These are phyloP conservation scores for Sylvia borin DNA, from an alignment of 2,797 vertebrate species.

Conservation along the genomic window DNA sequence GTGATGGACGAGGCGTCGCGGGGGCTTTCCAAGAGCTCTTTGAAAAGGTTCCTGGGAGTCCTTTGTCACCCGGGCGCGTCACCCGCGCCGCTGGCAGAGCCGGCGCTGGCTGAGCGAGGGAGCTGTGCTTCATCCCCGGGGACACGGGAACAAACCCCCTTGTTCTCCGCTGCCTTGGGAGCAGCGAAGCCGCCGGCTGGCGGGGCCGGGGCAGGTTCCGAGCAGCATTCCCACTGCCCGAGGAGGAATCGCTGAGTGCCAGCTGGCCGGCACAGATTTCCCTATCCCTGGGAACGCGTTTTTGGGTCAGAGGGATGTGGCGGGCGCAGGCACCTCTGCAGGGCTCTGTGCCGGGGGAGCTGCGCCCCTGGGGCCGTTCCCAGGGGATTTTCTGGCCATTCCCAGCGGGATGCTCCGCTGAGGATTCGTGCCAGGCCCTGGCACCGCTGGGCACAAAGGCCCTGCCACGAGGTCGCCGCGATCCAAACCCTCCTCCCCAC, in stretches of 20 bases:
- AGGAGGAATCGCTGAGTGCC: background rate
- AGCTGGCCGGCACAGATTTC: background rate
- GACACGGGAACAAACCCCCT: background rate
- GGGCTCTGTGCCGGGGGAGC: background rate
- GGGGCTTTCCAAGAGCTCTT: background rate
- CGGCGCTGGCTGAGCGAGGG: background rate
- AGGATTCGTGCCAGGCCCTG: background rate
- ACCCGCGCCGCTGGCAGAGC: background rate
- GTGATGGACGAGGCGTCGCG: background rate
- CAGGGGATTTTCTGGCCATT: accelerated
- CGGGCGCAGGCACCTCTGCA: background rate
- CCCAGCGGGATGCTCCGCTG: accelerated
- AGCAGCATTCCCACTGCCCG: background rate
- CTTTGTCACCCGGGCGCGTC: background rate
- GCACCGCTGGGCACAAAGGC: background rate
- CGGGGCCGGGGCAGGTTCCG: background rate
- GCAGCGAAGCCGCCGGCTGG: background rate
- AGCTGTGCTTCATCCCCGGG: background rate
- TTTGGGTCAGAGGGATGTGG: background rate
- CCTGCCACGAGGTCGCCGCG: background rate
- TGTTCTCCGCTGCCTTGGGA: background rate
- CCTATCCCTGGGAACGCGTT: background rate
- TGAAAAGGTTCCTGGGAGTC: constrained; percentile 1
- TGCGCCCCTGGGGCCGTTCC: background rate
- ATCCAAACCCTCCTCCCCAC: background rate